A percentile compares a stretch with the other conserved stretches of the same genome.
Conservation (phyloP, 2,888 invertebrate species). For the Anarsia innoxiella region DNA sequence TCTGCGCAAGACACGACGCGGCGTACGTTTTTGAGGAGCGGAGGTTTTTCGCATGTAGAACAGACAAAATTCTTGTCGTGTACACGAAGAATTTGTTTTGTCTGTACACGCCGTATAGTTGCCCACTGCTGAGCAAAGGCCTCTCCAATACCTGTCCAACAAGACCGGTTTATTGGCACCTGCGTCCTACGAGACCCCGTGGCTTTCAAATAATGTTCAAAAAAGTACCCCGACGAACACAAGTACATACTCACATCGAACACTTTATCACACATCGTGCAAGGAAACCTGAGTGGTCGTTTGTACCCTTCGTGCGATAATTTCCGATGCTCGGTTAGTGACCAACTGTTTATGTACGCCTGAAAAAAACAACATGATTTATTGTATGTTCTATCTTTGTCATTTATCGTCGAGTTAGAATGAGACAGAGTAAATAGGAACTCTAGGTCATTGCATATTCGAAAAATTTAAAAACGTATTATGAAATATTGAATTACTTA, state of each 20-base stretch:
- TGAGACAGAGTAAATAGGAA: too few species aligned
- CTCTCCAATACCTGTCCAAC: not conserved
- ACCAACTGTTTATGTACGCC: conserved; percentile 52
- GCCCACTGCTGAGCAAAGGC: not conserved
- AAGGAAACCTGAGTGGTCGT: conserved; percentile 46
- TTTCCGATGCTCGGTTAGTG: conserved; percentile 43
- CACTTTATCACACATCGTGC: conserved; percentile 53
- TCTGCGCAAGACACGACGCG: too few species aligned
- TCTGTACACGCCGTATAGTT: not conserved
- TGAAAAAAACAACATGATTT: conserved; percentile 21
- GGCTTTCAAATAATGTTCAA: not conserved
- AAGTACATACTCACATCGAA: conserved; percentile 45
- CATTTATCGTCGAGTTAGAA: too few species aligned
- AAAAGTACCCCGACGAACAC: not conserved
- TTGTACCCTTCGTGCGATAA: conserved; percentile 51
- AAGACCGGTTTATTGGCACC: not conserved
- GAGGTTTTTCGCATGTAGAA: too few species aligned
- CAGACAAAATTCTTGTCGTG: too few species aligned
- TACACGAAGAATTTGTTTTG: not conserved
- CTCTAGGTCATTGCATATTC: too few species aligned
- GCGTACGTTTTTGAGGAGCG: too few species aligned
- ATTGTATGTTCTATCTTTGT: too few species aligned
- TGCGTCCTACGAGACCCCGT: not conserved
- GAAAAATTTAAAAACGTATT: too few species aligned
- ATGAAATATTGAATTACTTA: too few species aligned